Base-by-base conservation (phyloP, 2,888 invertebrate genomes). In the Ochropacha duplaris region DNA sequence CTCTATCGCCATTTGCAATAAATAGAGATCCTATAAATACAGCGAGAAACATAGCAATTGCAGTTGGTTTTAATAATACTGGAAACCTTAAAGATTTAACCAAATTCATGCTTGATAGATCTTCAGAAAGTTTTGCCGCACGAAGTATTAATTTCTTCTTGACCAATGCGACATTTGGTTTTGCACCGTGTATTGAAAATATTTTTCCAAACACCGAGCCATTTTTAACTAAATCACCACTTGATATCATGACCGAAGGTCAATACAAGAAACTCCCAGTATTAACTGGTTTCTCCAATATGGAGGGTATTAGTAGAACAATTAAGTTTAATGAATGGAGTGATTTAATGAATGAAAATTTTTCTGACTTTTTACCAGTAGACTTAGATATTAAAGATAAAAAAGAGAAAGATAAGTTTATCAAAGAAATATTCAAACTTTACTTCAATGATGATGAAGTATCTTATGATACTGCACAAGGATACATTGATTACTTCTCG, bases 281-380 rank as follows among this genome's bases (percentile, higher is more conserved):
- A 31, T 50, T 92, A 36, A 83, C 82, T 26, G 92, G 92, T 4
- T 90, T 85, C 54, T 64, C 89, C 2, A 88, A 89, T 36, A 90
- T 90, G 90, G 92, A 92, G 79, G 92, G 92, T 5, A 74, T 92
- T 14, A 91, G 90, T 64, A 71, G 92, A 39, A 72, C 83, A 1
- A 74, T 82, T 6, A 83, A 85, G 58, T 89, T 91, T 44, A 73
- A 78, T 3, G 65, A 72, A 22, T 92, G 92, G 92, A 81, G 74
- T 55, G 78, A 83, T n/a, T 57, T 69, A n/a, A 92, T 92, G 90
- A 88, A 87, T 60, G 72, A 84, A 49, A 77, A 89, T 54, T 87
- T 92, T n/a, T 66, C 71, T 0, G 79, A 86, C 31, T 92, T 90
- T 49, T 56, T 92, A 22, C 91, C 92, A 12, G 90, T 82, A 22